Evolutionary conservation across 2,888 invertebrate species (phyloP).

Genomic region (Tachina fera): DNA sequence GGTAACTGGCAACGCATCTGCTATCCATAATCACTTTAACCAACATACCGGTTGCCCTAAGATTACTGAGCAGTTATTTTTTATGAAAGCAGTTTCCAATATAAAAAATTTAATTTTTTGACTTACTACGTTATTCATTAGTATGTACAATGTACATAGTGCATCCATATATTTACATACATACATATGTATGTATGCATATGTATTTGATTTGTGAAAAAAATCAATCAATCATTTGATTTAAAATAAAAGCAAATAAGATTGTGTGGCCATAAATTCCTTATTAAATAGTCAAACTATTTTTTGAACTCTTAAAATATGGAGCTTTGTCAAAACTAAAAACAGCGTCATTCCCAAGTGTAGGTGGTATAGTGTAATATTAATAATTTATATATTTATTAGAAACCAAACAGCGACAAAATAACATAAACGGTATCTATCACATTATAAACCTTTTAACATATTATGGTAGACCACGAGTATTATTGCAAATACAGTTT

Average conservation of each 20-base stretch:
- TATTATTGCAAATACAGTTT: no score
- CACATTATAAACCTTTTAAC: no score
- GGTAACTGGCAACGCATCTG: no score
- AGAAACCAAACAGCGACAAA: neutral
- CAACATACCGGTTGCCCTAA: no score
- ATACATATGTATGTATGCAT: neutral
- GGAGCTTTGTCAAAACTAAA: neutral
- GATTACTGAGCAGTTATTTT: no score
- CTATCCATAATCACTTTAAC: no score
- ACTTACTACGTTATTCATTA: no score
- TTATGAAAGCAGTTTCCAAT: no score
- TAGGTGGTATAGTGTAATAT: constrained; percentile 10
- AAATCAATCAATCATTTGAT: constrained; percentile 39
- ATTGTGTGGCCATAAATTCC: neutral
- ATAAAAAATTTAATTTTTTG: no score
- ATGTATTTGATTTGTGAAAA: constrained; percentile 32
- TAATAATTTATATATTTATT: constrained; percentile 17
- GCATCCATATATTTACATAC: neutral
- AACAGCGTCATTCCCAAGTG: constrained; percentile 27
- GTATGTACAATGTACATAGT: neutral
- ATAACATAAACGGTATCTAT: no score
- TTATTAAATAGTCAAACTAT: constrained; percentile 26
- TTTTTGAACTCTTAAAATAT: neutral
- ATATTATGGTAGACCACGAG: no score
- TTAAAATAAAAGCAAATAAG: neutral